These are phyloP conservation scores for Acrobasis consociella DNA, from an alignment of 2,888 invertebrate species.

Conservation along the genomic window DNA sequence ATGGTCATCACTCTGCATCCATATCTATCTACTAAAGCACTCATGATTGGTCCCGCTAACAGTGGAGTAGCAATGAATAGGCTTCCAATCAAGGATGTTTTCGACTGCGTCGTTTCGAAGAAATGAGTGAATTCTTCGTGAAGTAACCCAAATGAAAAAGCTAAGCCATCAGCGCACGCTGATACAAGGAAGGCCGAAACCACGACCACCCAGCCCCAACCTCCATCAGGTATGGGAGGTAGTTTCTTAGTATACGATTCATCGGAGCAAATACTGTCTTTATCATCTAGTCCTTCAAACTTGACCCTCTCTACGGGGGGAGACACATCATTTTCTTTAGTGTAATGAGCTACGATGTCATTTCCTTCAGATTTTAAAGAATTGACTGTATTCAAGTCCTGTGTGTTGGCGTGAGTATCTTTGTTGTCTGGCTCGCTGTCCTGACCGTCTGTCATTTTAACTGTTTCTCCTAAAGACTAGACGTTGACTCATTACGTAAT, in stretches of 20 bases:
- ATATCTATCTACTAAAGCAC: constrained; percentile 91
- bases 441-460: constrained; percentile 26
- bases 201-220: constrained; percentile 96
- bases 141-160: constrained; percentile 95
- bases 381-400: constrained; percentile 66
- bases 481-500: constrained; percentile 17
- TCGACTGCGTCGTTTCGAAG: constrained; percentile 90
- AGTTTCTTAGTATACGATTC: constrained; percentile 61
- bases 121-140: constrained; percentile 90
- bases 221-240: constrained; percentile 89
- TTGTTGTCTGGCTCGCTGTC: constrained; percentile 27
- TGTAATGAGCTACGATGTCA: constrained; percentile 49
- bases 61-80: constrained; percentile 95
- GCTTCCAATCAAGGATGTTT: constrained; percentile 94
- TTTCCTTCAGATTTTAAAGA: constrained; percentile 60
- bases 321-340: constrained; percentile 41
- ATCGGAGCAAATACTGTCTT: constrained; percentile 70
- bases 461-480: neutral
- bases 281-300: constrained; percentile 73
- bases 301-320: constrained; percentile 67
- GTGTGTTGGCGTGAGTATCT: constrained; percentile 28
- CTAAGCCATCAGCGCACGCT: constrained; percentile 95
- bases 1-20: constrained; percentile 90
- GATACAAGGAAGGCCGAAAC: constrained; percentile 92
- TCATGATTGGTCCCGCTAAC: constrained; percentile 91